These are phyloP conservation scores for Cheirogaleus medius DNA, from an alignment of 2,113 vertebrate genomes.

Conservation along the genomic window DNA sequence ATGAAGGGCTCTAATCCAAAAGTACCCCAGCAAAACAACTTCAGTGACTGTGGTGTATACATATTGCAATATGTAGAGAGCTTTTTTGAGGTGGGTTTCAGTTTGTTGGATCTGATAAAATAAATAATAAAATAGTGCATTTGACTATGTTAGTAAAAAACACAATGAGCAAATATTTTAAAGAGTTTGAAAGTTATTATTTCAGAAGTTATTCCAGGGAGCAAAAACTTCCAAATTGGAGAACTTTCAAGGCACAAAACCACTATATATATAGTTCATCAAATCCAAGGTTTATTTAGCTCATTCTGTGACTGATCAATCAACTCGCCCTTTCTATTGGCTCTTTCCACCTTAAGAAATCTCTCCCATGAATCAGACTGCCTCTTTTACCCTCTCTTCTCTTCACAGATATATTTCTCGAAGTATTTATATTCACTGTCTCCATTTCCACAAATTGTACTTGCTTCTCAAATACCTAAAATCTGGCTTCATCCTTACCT, in stretches of 20 bases:
- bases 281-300: background rate
- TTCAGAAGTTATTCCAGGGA: slow-evolving; percentile 24
- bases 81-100: slow-evolving; percentile 95
- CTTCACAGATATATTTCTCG: background rate
- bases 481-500: background rate
- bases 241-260: background rate
- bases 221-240: slow-evolving; percentile 1
- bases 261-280: background rate
- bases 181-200: background rate
- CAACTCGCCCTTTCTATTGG: background rate
- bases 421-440: background rate
- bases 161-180: background rate
- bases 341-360: background rate
- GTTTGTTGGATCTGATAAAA: background rate
- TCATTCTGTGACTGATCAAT: background rate
- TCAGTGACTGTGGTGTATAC: slow-evolving; percentile 98
- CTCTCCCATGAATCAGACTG: background rate
- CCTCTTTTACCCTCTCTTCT: background rate
- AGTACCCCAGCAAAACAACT: slow-evolving; percentile 99
- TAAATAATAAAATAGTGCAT: slow-evolving; percentile 25
- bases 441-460: background rate
- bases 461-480: background rate
- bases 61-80: slow-evolving; percentile 98
- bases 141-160: background rate
- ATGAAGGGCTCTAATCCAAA: slow-evolving; percentile 98